Conservation (phyloP, 2,888 invertebrate species). For the Stenurella melanura region DNA sequence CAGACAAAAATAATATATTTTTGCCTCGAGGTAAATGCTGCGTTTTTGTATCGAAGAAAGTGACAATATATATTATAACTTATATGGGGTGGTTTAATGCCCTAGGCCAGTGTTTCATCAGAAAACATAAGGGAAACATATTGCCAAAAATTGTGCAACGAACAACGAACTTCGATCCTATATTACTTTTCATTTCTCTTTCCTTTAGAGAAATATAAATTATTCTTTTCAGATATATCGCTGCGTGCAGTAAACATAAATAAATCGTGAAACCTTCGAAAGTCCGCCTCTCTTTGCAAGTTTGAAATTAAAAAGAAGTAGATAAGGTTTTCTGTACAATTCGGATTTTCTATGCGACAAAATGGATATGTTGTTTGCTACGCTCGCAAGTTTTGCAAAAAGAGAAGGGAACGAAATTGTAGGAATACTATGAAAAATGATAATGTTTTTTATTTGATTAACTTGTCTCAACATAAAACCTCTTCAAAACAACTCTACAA, state of each 20-base stretch:
- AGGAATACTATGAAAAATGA: no score
- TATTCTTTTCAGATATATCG: constrained; percentile 32
- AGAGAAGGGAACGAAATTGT: no score
- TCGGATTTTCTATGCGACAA: not conserved
- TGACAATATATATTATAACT: constrained; percentile 51
- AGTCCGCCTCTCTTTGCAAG: constrained; percentile 32
- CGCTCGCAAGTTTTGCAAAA: no score
- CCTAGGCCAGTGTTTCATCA: constrained; percentile 49
- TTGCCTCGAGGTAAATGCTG: constrained; percentile 19
- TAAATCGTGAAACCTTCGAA: constrained; percentile 40
- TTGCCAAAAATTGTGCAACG: constrained; percentile 49
- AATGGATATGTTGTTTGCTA: not conserved
- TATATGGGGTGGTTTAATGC: constrained; percentile 30
- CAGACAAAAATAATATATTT: constrained; percentile 18
- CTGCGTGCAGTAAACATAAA: constrained; percentile 38
- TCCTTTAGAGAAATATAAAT: constrained; percentile 33
- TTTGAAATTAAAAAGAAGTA: constrained; percentile 48
- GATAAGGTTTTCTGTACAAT: constrained; percentile 46
- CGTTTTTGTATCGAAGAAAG: constrained; percentile 37
- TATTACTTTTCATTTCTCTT: constrained; percentile 38
- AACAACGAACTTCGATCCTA: constrained; percentile 41
- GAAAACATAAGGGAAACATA: constrained; percentile 50
- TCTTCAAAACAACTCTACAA: no score
- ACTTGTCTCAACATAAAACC: no score
- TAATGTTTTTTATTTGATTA: no score